These are phyloP conservation scores for Parauchenoglanis punctatus DNA, from an alignment of 2,797 vertebrate species.

Conservation along the genomic window DNA sequence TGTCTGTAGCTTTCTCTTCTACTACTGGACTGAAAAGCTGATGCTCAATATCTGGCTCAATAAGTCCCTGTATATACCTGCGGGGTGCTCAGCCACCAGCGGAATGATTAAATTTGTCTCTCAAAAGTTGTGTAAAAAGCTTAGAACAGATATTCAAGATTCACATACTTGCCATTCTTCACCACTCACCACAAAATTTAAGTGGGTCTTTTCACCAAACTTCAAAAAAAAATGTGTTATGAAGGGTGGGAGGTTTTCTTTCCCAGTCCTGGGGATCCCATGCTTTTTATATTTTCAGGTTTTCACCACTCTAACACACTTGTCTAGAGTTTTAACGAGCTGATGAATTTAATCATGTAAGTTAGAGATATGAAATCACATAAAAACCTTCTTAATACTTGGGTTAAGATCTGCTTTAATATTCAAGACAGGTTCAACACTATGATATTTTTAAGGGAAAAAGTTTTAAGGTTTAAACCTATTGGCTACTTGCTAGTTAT, in stretches of 20 bases:
- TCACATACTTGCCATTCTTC: background rate
- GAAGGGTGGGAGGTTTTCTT: background rate
- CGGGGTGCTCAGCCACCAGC: background rate
- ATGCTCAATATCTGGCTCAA: constrained; percentile 11
- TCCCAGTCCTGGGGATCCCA: no score
- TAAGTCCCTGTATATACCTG: constrained; percentile 18
- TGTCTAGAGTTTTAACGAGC: background rate
- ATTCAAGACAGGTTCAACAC: background rate
- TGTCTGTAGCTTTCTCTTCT: constrained; percentile 1
- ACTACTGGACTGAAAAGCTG: background rate
- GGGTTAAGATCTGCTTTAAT: background rate
- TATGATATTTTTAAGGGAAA: background rate
- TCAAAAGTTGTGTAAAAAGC: background rate
- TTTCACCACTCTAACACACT: background rate
- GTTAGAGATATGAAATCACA: background rate
- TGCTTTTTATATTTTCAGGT: background rate
- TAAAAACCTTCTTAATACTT: no score
- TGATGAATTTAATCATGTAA: background rate
- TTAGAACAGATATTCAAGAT: background rate
- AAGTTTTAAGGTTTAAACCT: background rate
- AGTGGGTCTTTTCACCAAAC: background rate
- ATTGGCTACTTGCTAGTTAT: background rate
- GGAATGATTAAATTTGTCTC: background rate
- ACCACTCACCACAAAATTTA: background rate
- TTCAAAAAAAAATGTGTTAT: background rate